Evolutionary conservation across 2,888 invertebrate species (phyloP).

Genomic region (Catocala nupta): DNA sequence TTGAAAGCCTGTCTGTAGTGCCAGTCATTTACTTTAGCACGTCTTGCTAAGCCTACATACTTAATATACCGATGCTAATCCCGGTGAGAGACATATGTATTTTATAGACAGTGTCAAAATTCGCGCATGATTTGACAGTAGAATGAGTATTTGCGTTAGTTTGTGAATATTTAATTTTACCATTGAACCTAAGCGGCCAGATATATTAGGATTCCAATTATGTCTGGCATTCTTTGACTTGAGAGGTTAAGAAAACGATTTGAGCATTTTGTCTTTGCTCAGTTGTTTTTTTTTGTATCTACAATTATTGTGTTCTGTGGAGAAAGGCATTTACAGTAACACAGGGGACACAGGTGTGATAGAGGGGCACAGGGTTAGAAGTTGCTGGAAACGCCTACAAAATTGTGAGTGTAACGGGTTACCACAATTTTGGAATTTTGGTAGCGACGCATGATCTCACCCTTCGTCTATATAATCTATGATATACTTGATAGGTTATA

Average conservation of each 20-base stretch:
- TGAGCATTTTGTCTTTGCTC: neutral
- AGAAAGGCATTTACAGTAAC: too few species aligned
- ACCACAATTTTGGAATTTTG: too few species aligned
- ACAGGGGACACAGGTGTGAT: too few species aligned
- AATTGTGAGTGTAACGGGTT: too few species aligned
- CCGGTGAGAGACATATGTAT: neutral
- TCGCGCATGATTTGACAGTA: neutral
- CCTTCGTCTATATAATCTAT: too few species aligned
- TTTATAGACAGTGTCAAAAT: neutral
- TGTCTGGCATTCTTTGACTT: too few species aligned
- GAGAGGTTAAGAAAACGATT: neutral
- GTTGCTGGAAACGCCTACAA: too few species aligned
- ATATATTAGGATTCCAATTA: too few species aligned
- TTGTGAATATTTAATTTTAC: neutral
- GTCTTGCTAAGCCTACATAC: conserved; percentile 28
- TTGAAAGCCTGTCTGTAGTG: conserved; percentile 30
- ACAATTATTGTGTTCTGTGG: neutral
- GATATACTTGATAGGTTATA: too few species aligned
- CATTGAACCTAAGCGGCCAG: neutral
- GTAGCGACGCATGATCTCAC: too few species aligned
- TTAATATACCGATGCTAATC: neutral
- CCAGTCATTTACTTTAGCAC: conserved; percentile 41
- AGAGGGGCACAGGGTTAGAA: too few species aligned
- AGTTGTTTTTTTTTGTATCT: neutral
- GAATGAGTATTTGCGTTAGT: neutral